Conservation (phyloP, 2,797 vertebrate genomes). For the Muscicapa comitata region DNA sequence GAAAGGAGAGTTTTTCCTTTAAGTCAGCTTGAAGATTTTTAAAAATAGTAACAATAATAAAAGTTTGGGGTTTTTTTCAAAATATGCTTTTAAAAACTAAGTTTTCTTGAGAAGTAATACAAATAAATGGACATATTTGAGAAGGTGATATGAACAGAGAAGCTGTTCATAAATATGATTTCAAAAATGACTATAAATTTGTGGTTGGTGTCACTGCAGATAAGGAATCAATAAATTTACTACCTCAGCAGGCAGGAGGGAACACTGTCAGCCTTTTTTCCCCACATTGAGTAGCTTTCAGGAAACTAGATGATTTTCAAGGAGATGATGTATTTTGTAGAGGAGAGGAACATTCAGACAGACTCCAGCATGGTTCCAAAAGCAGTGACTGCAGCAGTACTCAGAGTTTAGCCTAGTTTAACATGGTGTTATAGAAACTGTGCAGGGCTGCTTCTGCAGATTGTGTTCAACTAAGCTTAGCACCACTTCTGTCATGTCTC, state of each 20-base stretch:
- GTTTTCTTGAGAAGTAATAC: not conserved
- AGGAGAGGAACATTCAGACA: slow-evolving; percentile 61
- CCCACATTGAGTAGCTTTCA: slow-evolving; percentile 10
- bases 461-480: slow-evolving; percentile 64
- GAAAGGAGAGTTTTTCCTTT: not conserved
- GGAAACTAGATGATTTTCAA: slow-evolving; percentile 62
- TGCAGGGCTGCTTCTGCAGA: slow-evolving; percentile 53
- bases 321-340: slow-evolving; percentile 56
- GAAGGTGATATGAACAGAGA: not conserved
- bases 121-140: slow-evolving; percentile 3
- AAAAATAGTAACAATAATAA: not conserved
- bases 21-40: not conserved
- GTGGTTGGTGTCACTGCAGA: not conserved
- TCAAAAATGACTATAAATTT: not conserved
- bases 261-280: slow-evolving; percentile 41
- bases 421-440: slow-evolving; percentile 59
- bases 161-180: slow-evolving; percentile 11
- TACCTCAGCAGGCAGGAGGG: slow-evolving; percentile 34
- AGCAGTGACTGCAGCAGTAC: slow-evolving; percentile 57
- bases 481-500: slow-evolving; percentile 1
- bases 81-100: not conserved
- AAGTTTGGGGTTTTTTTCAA: accelerated
- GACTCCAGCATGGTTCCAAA: slow-evolving; percentile 60
- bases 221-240: slow-evolving; percentile 31
- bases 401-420: slow-evolving; percentile 69